phyloP scores from a whole-genome alignment of 2,888 invertebrate species.

The Mylabris sibirica region DNA sequence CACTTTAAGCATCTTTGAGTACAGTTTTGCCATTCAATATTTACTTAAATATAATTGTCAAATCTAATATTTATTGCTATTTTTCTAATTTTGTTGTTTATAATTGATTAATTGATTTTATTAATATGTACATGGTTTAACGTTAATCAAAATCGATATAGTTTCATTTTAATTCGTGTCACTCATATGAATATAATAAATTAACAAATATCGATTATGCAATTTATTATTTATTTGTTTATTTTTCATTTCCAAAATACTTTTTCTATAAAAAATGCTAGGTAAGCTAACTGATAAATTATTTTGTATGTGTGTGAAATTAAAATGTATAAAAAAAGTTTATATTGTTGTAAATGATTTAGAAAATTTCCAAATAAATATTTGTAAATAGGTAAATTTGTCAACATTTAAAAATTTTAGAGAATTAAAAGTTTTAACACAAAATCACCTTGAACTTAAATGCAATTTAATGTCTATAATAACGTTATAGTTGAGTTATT shows the following conservation, averaged over 20 bases:
- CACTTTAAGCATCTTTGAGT: background rate
- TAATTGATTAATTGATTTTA: background rate
- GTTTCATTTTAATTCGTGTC: background rate
- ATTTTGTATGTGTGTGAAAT: background rate
- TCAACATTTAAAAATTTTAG: background rate
- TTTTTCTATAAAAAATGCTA: conserved; percentile 13
- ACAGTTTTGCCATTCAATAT: background rate
- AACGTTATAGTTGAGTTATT: conserved; percentile 4
- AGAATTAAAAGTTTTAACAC: background rate
- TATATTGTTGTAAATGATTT: background rate
- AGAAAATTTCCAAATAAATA: background rate
- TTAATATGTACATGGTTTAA: background rate
- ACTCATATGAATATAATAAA: background rate
- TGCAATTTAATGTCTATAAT: background rate
- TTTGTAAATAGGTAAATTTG: background rate
- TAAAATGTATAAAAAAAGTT: background rate
- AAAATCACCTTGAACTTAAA: conserved; percentile 2
- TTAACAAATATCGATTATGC: conserved; percentile 14
- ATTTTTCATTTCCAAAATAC: conserved; percentile 12
- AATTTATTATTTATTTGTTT: conserved; percentile 19
- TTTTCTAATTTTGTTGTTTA: background rate
- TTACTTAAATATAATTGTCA: background rate
- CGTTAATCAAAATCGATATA: background rate
- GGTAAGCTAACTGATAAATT: conserved; percentile 14
- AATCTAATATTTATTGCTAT: background rate